These are phyloP conservation scores for Metopolophium dirhodum DNA, from an alignment of 1,140 invertebrate species.

Conservation along the genomic window DNA sequence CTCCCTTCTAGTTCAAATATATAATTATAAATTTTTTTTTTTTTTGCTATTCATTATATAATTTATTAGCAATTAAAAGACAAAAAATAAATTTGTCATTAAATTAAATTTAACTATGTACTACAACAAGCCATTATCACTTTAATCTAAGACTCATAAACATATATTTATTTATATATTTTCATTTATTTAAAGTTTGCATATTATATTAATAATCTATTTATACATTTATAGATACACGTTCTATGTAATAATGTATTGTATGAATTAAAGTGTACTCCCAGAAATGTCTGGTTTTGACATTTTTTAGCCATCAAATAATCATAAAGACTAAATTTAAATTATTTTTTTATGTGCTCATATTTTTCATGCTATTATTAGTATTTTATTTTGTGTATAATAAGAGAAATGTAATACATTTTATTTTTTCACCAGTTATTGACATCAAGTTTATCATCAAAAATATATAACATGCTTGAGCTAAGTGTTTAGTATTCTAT, in stretches of 20 bases:
- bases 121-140: not conserved
- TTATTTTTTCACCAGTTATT: not conserved
- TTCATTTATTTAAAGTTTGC: not conserved
- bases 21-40: slow-evolving; percentile 11
- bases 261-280: not conserved
- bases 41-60: not conserved
- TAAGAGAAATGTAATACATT: not conserved
- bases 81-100: not conserved
- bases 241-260: not conserved
- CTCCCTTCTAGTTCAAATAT: slow-evolving; percentile 41
- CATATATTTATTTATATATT: too few species aligned
- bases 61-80: not conserved
- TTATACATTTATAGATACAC: not conserved
- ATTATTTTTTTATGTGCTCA: not conserved
- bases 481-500: not conserved
- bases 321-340: not conserved
- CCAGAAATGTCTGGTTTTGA: not conserved
- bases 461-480: not conserved
- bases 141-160: not conserved
- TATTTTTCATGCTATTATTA: not conserved
- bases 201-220: not conserved
- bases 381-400: not conserved
- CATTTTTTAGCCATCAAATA: not conserved
- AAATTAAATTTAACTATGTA: not conserved
- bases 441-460: not conserved